Percentiles rank a stretch among this genome's conserved stretches.
These are phyloP conservation scores for Tauraco hartlaubi DNA, from an alignment of 2,797 vertebrate species.

Conservation along the genomic window DNA sequence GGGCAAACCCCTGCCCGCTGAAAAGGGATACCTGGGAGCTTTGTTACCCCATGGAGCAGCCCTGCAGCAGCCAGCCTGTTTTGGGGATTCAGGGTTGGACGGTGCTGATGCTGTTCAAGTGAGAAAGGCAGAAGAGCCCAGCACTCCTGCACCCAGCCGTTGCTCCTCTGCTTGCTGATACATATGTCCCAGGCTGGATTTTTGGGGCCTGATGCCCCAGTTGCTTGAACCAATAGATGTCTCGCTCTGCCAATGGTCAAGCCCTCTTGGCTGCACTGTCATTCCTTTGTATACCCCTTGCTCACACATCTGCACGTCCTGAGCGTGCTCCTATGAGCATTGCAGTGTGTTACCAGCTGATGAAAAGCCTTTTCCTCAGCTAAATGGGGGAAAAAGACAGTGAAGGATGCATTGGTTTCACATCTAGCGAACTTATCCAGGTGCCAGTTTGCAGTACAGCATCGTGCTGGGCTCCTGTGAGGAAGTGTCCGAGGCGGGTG, in stretches of 20 bases:
- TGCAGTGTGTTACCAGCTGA: background rate
- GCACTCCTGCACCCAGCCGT: fast-evolving
- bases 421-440: background rate
- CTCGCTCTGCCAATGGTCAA: background rate
- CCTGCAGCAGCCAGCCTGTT: background rate
- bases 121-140: background rate
- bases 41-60: fast-evolving
- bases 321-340: background rate
- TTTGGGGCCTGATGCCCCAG: background rate
- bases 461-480: background rate
- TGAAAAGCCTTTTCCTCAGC: background rate
- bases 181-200: background rate
- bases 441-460: background rate
- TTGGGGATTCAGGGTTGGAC: background rate
- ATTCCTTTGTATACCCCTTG: background rate
- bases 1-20: background rate
- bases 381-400: background rate
- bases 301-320: background rate
- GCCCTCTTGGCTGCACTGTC: fast-evolving
- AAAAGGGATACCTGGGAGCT: background rate
- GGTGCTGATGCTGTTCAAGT: background rate
- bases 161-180: background rate
- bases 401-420: background rate
- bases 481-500: background rate
- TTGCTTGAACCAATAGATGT: background rate